phyloP scores from a whole-genome alignment of 2,888 invertebrate species.

The Taphrorychus bicolor region DNA sequence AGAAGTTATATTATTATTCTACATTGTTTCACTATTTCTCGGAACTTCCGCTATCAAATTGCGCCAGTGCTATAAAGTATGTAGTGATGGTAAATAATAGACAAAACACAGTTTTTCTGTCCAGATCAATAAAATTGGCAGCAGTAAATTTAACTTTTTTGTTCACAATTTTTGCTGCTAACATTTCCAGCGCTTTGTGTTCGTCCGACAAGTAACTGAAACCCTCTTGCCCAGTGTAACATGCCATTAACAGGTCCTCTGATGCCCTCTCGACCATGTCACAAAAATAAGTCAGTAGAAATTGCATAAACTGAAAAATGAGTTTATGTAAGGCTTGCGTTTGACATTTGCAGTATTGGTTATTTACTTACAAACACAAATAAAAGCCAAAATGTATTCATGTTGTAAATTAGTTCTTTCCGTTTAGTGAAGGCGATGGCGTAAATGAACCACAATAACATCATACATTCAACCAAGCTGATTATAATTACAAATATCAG shows the following conservation, averaged over 20 bases:
- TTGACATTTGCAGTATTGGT: too few relatives aligned
- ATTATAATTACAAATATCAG: too few relatives aligned
- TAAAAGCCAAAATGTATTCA: not conserved
- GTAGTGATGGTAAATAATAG: not conserved
- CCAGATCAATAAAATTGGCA: not conserved
- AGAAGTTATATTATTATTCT: too few relatives aligned
- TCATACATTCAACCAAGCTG: not conserved
- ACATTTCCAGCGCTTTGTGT: not conserved
- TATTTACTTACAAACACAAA: not conserved
- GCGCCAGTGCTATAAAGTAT: not conserved
- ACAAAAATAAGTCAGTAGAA: not conserved
- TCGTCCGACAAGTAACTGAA: not conserved
- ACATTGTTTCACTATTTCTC: too few relatives aligned
- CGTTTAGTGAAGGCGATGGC: not conserved
- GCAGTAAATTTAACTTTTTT: not conserved
- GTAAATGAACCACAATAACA: not conserved
- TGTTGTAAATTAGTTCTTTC: too few relatives aligned
- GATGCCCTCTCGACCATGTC: not conserved
- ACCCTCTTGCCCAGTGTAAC: not conserved
- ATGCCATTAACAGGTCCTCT: not conserved
- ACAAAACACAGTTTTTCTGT: not conserved
- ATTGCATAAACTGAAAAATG: not conserved
- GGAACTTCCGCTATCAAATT: too few relatives aligned
- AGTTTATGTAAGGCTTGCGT: too few relatives aligned
- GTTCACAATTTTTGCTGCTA: not conserved